phyloP scores from a whole-genome alignment of 92 coral and sea anemone genomes.

The Metridium senile region DNA sequence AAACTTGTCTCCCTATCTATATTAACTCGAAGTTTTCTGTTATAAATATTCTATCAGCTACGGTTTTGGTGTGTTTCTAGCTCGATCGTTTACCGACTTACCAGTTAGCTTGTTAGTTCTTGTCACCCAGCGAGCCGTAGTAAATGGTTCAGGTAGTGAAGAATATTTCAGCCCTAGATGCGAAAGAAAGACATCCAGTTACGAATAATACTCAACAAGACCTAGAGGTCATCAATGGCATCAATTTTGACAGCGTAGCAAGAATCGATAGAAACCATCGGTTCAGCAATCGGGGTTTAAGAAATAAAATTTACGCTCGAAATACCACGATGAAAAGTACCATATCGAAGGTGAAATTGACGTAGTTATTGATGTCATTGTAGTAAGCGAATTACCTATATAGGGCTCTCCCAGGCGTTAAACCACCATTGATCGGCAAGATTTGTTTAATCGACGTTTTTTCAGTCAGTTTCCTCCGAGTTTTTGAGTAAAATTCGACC shows the following conservation, averaged over 20 bases:
- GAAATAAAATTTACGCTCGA: constrained; percentile 17
- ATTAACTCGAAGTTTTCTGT: neutral
- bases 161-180: constrained; percentile 23
- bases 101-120: constrained; percentile 25
- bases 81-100: constrained; percentile 20
- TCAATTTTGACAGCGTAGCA: neutral
- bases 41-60: constrained; percentile 1
- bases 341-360: constrained; percentile 25
- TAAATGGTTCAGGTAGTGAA: constrained; percentile 9
- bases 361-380: constrained; percentile 3
- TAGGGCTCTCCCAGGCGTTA: constrained; percentile 27
- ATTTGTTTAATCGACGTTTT: neutral
- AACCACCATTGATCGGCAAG: neutral
- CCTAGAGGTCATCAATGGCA: constrained; percentile 26
- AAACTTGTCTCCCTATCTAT: constrained; percentile 10
- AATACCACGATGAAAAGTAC: constrained; percentile 38
- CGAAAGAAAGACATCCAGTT: constrained; percentile 15
- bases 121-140: constrained; percentile 28
- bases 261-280: neutral
- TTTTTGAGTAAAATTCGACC: constrained; percentile 32
- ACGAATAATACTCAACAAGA: constrained; percentile 4
- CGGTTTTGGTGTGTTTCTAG: neutral
- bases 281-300: neutral
- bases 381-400: constrained; percentile 17
- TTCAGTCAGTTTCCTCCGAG: constrained; percentile 13